Percentiles rank a stretch among this genome's conserved stretches.
These are phyloP conservation scores for Numenius phaeopus DNA, from an alignment of 2,797 vertebrate species.

Conservation along the genomic window DNA sequence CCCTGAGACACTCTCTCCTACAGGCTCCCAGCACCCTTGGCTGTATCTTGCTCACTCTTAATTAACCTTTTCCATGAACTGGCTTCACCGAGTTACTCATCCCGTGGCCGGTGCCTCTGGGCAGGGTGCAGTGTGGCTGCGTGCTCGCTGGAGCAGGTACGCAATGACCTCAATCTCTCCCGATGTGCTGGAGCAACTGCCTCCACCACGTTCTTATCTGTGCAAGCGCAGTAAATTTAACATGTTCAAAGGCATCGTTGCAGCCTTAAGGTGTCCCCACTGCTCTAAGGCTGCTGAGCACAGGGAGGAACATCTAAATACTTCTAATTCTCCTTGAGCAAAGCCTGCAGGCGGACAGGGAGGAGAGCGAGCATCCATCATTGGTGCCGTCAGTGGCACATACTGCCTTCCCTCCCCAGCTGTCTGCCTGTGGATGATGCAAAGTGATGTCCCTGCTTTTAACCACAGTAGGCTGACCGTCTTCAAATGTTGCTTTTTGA, in stretches of 20 bases:
- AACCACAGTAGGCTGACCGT: not conserved
- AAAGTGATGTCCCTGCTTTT: not conserved
- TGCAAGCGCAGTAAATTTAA: not conserved
- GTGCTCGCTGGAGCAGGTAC: not conserved
- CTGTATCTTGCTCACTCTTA: not conserved
- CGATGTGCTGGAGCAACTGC: not conserved
- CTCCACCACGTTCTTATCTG: not conserved
- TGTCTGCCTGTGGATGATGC: not conserved
- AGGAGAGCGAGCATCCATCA: slow-evolving; percentile 4
- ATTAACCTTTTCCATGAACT: not conserved
- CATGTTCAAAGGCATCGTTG: not conserved
- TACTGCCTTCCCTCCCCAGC: not conserved
- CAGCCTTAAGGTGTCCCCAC: slow-evolving; percentile 40
- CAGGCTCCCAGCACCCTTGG: not conserved
- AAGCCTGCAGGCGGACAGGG: not conserved
- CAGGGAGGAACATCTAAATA: not conserved
- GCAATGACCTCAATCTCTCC: not conserved
- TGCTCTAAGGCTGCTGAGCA: slow-evolving; percentile 19
- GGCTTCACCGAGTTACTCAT: not conserved
- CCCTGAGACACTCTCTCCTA: not conserved
- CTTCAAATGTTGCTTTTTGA: not conserved
- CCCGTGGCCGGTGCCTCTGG: not conserved
- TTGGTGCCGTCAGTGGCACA: not conserved
- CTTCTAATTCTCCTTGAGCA: slow-evolving; percentile 28
- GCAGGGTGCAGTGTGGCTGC: not conserved